Evolutionary conservation across 2,113 vertebrate genomes (phyloP).

Genomic region (Phalacrocorax pelagicus): DNA sequence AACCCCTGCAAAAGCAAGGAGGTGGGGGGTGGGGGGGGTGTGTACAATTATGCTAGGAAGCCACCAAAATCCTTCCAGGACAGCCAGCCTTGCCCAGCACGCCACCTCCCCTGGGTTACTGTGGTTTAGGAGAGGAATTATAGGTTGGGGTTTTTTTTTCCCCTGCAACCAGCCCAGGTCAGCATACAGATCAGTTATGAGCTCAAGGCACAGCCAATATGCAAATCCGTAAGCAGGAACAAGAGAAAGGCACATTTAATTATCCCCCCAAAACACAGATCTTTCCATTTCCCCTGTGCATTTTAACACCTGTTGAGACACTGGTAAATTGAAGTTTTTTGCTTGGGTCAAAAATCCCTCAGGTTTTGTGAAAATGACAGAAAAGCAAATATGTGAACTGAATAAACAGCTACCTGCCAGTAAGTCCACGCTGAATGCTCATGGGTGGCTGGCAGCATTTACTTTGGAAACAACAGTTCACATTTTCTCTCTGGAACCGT

Average conservation of each 20-base stretch:
- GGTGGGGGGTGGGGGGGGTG: fast-evolving
- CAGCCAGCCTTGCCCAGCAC: background rate
- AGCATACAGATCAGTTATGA: fast-evolving
- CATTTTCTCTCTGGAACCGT: background rate
- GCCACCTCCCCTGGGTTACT: background rate
- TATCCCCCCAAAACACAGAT: background rate
- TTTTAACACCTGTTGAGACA: background rate
- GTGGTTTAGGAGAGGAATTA: background rate
- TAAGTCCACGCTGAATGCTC: background rate
- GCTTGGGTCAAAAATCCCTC: background rate
- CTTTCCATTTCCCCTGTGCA: background rate
- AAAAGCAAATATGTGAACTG: background rate
- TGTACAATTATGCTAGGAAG: background rate
- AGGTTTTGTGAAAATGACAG: background rate
- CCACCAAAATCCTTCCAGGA: background rate
- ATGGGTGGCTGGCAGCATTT: background rate
- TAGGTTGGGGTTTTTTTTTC: too few relatives aligned
- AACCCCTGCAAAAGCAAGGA: background rate
- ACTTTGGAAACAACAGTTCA: background rate
- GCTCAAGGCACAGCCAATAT: background rate
- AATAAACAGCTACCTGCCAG: background rate
- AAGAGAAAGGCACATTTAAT: background rate
- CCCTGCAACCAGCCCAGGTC: background rate
- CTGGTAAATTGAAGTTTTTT: background rate
- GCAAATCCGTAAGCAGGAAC: background rate